These are phyloP conservation scores for Delichon dasypus DNA, from an alignment of 2,797 vertebrate genomes.

Conservation along the genomic window DNA sequence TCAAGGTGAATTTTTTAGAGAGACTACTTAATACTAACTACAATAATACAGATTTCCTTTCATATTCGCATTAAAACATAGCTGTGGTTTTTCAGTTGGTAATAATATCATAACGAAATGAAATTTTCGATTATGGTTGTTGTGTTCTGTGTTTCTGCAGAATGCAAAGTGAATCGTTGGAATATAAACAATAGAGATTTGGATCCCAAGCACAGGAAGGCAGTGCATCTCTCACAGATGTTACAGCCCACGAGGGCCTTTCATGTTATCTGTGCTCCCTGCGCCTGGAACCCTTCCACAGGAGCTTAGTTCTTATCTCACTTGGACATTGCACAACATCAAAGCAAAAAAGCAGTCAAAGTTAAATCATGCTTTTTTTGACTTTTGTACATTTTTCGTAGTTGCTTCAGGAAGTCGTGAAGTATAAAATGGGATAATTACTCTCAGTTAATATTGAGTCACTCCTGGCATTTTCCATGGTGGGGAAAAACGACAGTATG, in stretches of 20 bases:
- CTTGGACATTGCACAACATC: not conserved
- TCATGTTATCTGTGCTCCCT: slow-evolving; percentile 23
- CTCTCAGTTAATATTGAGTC: not conserved
- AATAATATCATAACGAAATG: not conserved
- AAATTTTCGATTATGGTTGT: not conserved
- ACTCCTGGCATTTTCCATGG: not conserved
- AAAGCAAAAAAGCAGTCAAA: slow-evolving; percentile 6
- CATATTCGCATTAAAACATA: not conserved
- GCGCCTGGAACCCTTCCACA: slow-evolving; percentile 5
- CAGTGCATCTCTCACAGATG: not conserved
- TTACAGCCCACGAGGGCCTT: not conserved
- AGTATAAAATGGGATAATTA: not conserved
- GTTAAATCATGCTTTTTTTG: not conserved
- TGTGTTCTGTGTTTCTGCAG: not conserved
- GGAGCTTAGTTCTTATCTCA: not conserved
- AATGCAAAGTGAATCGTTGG: not conserved
- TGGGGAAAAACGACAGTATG: not conserved
- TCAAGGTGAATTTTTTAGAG: not conserved
- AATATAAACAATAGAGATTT: not conserved
- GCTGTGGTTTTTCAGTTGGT: not conserved
- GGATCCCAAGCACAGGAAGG: not conserved
- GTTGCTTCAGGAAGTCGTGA: not conserved
- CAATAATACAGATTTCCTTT: not conserved
- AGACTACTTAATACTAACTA: not conserved
- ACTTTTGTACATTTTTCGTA: not conserved